Evolutionary conservation across 2,797 vertebrate species (phyloP).

Genomic region (Pseudomugil tenellus): DNA sequence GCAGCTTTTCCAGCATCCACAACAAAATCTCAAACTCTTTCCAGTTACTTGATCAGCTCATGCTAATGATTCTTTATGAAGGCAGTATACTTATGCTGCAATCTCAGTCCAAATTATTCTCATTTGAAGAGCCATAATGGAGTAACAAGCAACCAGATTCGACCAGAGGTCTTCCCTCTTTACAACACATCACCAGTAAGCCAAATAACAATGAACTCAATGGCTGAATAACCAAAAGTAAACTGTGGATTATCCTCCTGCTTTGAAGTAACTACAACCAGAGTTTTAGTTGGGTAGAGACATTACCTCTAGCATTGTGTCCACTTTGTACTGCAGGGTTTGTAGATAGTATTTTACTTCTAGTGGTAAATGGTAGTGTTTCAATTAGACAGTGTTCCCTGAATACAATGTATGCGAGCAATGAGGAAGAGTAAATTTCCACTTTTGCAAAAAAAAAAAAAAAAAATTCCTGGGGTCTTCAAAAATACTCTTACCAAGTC

Average conservation of each 20-base stretch:
- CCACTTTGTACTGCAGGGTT: not conserved
- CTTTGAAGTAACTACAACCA: too few relatives aligned
- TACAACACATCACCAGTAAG: not conserved
- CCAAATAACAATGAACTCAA: too few relatives aligned
- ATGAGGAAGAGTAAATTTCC: not conserved
- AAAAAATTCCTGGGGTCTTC: not conserved
- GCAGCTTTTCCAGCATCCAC: not conserved
- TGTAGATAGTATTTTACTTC: not conserved
- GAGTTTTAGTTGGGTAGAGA: not conserved
- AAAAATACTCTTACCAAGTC: not conserved
- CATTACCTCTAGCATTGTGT: not conserved
- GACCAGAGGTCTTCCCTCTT: not conserved
- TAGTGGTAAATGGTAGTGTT: not conserved
- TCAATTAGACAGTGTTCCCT: not conserved
- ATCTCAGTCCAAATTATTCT: not conserved
- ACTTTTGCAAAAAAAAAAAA: not conserved
- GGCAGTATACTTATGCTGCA: not conserved
- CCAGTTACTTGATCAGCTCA: too few relatives aligned
- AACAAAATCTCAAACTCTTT: too few relatives aligned
- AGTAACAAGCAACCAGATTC: conserved; percentile 2
- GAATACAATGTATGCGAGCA: not conserved
- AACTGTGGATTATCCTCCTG: too few relatives aligned
- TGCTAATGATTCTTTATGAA: too few relatives aligned
- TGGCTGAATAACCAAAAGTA: too few relatives aligned
- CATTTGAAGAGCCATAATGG: not conserved